Evolutionary conservation across 2,113 vertebrate species (phyloP), one percentile per base, ranked within the genome.

Genomic region (Lophochroa leadbeateri): DNA sequence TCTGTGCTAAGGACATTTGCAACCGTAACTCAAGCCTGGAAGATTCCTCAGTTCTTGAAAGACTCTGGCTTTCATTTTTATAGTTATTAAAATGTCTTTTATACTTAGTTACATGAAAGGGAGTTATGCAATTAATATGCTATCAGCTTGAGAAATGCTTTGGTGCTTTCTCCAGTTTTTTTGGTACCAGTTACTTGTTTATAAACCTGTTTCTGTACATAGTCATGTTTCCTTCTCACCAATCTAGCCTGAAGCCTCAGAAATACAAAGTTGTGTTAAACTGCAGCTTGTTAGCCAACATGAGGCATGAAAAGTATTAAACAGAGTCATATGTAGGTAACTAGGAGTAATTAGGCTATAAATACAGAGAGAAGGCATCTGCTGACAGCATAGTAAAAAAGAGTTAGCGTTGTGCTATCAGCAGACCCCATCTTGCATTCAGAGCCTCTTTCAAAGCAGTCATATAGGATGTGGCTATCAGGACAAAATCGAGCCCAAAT

Each of bases 11-110:
- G 98, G 97, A 98, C 97, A 95, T 98, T 98, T 97, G 95, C 97
- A 97, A 95, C 98, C 64, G 31, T 98, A 95, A 98, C 98, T 98
- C 98, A 98, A 96, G 98, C 98, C 98, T 98, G 98, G 97, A 98
- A 98, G 98, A 98, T 97, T 98, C 98, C 97, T 97, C 97, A 97
- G 92, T 97, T 97, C 98, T 98, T 98, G 96, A 98, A 98, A 98
- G 98, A 98, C 98, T 97, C 88, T 98, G 97, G 97, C 98, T 98
- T 98, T 98, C 97, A 97, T 99, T 99, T 99, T 99, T 99, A 99
- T 99, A 99, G 98, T 98, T 97, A 98, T 92, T 98, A 97, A 98
- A 98, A 98, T 96, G 97, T 98, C 97, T 98, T 98, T 98, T 98
- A 98, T 98, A 98, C 98, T 98, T 98, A 98, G 97, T 97, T 97